Conservation (phyloP, 2,797 vertebrate genomes). For the Melanotaenia boesemani region DNA sequence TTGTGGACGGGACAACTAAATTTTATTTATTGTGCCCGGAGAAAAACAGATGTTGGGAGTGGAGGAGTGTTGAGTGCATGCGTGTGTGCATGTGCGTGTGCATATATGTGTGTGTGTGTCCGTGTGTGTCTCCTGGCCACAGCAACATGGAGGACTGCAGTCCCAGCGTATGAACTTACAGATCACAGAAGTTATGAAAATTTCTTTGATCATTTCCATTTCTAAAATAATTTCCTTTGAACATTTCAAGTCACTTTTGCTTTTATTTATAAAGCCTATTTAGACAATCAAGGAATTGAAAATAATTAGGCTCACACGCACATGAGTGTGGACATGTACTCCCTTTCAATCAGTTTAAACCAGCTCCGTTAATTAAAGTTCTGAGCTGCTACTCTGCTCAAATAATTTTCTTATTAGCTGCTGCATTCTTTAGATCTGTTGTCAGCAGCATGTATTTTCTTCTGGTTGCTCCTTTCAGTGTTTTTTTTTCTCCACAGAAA, state of each 20-base stretch:
- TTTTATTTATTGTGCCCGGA: constrained; percentile 49
- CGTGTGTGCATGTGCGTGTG: constrained; percentile 6
- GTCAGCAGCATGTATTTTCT: constrained; percentile 79
- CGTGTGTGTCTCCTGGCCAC: constrained; percentile 26
- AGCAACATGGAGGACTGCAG: constrained; percentile 51
- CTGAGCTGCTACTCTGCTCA: constrained; percentile 81
- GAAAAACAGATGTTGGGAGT: constrained; percentile 58
- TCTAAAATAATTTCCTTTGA: constrained; percentile 80
- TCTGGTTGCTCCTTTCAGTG: constrained; percentile 62
- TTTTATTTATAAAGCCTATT: constrained; percentile 84
- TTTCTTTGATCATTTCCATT: constrained; percentile 77
- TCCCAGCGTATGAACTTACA: constrained; percentile 57
- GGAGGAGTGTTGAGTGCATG: constrained; percentile 23
- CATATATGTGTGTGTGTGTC: background rate
- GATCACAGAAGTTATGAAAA: constrained; percentile 71
- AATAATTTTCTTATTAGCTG: constrained; percentile 82
- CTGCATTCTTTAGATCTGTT: constrained; percentile 83
- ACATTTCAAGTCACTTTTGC: constrained; percentile 78
- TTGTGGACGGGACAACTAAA: constrained; percentile 44
- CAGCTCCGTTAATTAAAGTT: constrained; percentile 84
- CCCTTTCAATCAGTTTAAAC: constrained; percentile 83
- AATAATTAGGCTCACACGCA: constrained; percentile 80
- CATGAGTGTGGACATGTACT: constrained; percentile 74
- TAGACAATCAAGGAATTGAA: constrained; percentile 81
- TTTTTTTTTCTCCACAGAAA: constrained; percentile 68